Conservation (phyloP, 2,797 vertebrate genomes). For the Falco cherrug region DNA sequence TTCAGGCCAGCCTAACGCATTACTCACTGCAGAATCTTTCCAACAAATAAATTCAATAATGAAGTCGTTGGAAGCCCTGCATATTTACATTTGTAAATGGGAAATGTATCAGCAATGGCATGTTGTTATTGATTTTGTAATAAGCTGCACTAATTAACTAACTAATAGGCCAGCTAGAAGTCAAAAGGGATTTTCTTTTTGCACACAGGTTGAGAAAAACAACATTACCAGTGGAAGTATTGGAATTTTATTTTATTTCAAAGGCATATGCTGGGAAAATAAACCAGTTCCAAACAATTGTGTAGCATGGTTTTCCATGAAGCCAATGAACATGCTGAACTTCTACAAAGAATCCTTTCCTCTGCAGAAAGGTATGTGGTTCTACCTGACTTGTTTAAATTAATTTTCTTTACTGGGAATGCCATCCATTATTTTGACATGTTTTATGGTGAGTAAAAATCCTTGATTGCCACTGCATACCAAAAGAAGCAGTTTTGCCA, state of each 20-base stretch:
- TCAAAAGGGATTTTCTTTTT: not conserved
- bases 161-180: conserved; percentile 28
- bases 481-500: not conserved
- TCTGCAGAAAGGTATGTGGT: not conserved
- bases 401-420: conserved; percentile 57
- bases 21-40: not conserved
- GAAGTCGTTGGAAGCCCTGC: not conserved
- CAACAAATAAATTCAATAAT: conserved; percentile 23
- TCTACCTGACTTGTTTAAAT: conserved; percentile 63
- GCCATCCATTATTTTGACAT: conserved; percentile 55
- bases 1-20: not conserved
- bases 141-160: conserved; percentile 49
- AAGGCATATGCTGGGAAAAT: conserved; percentile 3
- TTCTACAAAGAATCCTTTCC: conserved; percentile 8
- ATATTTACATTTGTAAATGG: not conserved
- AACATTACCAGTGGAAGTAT: not conserved
- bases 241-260: conserved; percentile 29
- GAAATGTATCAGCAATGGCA: not conserved
- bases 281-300: not conserved
- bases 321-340: conserved; percentile 56
- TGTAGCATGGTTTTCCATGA: not conserved
- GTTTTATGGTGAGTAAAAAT: conserved; percentile 31
- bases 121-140: conserved; percentile 26
- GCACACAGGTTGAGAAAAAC: not conserved
- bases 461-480: not conserved